Percentiles rank a stretch among this genome's conserved stretches.
phyloP scores from a whole-genome alignment of 2,113 vertebrate genomes.

The Dendropsophus ebraccatus region DNA sequence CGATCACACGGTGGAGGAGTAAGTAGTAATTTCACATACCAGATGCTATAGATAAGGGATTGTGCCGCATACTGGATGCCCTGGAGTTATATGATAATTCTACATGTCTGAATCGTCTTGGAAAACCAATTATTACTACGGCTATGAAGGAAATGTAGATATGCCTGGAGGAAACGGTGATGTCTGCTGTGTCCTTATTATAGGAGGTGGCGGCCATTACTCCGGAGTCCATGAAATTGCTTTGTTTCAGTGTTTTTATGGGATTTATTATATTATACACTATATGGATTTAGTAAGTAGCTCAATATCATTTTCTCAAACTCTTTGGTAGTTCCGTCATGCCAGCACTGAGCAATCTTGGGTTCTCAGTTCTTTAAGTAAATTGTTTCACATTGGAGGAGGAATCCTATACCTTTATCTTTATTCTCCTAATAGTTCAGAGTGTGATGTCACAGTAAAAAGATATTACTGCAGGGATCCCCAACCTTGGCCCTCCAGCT shows the following conservation, averaged over 20 bases:
- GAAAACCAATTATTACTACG: neutral
- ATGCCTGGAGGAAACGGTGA: neutral
- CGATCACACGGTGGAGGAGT: neutral
- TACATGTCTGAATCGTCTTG: neutral
- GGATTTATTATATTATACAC: neutral
- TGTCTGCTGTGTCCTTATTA: neutral
- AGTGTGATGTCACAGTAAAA: neutral
- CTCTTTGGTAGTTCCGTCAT: too few relatives aligned
- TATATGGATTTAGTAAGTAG: too few relatives aligned
- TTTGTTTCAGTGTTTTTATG: neutral
- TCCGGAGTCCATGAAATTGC: neutral
- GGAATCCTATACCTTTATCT: too few relatives aligned
- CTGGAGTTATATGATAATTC: neutral
- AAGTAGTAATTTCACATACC: constrained; percentile 2
- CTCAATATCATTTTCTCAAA: neutral
- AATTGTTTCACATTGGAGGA: too few relatives aligned
- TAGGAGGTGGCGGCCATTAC: neutral
- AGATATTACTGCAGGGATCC: too few relatives aligned
- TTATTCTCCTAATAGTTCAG: too few relatives aligned
- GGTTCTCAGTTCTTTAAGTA: too few relatives aligned
- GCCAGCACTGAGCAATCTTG: too few relatives aligned
- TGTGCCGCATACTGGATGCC: neutral
- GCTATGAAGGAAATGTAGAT: neutral
- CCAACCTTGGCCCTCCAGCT: too few relatives aligned
- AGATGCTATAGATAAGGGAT: neutral